A percentile compares a stretch with the other conserved stretches of the same genome.
Conservation (phyloP, 2,113 vertebrate genomes). For the Madoqua kirkii region DNA sequence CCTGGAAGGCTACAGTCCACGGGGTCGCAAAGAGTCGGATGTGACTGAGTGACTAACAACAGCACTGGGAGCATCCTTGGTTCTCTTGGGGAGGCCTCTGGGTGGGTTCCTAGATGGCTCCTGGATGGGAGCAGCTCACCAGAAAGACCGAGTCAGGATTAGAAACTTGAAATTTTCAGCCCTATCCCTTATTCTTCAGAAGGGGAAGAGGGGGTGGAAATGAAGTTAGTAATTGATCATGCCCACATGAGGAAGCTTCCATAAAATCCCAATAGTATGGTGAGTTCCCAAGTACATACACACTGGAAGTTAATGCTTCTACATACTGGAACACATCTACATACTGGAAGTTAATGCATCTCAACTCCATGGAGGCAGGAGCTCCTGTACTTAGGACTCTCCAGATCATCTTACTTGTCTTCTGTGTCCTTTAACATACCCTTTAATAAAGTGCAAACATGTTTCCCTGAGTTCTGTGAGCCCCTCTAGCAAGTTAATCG, state of each 20-base stretch:
- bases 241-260: neutral
- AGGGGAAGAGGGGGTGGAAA: neutral
- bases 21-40: neutral
- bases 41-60: fast-evolving
- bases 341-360: neutral
- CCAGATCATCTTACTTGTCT: neutral
- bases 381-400: neutral
- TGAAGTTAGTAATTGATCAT: neutral
- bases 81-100: neutral
- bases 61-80: neutral
- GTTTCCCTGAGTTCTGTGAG: neutral
- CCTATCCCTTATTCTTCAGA: neutral
- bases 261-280: neutral
- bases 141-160: neutral
- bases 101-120: neutral
- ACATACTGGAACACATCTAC: too few relatives aligned
- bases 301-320: neutral
- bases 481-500: neutral
- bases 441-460: neutral
- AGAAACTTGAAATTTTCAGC: neutral
- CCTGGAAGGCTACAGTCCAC: neutral
- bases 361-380: neutral
- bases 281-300: neutral
- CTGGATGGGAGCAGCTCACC: neutral
- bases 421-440: neutral